Base-by-base conservation (phyloP, 2,888 invertebrate species). In the Torymus aiolomorphi region DNA sequence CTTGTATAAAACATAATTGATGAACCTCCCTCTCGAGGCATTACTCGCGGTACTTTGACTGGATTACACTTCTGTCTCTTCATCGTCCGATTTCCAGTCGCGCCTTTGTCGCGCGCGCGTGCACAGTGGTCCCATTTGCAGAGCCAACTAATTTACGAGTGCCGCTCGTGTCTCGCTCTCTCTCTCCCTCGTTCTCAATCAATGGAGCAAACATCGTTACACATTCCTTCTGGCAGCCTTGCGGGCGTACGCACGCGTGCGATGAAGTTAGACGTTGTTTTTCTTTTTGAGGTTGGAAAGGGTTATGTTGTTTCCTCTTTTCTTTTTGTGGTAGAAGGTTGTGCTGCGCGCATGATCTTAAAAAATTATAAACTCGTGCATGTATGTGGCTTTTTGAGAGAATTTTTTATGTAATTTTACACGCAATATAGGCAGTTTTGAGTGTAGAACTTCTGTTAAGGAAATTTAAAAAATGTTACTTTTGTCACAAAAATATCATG, bases 121-220 rank as follows among this genome's bases (percentile, higher is more conserved):
- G 56, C 56, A 56, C 14, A 57, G 57, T 18, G 57, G 16, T 57
- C 18, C 57, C 57, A 31, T 31, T 31, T 31, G 31, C 31, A 31
- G 31, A 31, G 31, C 31, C 57, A 57, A 57, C n/a, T 16, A 16
- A 16, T 57, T n/a, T 16, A n/a, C 18, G 57, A n/a, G n/a, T 18
- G 14, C 16, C 57, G 14, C 42, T 14, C 31, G 10, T 14, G 42
- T 62, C 20, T 24, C 20, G 24, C 62, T 70, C 59, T 57, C 49
- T 16, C 14, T 2, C 52, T 56, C 56, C 51, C 51, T 69, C 59
- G 57, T 20, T 57, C 49, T 70, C 59, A 70, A 59, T 59, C 59
- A 70, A 57, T 49, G 70, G 16, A 57, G 70, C 56, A 70, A 69
- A 69, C 69, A 62, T 61, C 72, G 14, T 72, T 16, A 56, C 31